phyloP scores from a whole-genome alignment of 2,113 vertebrate genomes.

The Pleuronectes platessa region DNA sequence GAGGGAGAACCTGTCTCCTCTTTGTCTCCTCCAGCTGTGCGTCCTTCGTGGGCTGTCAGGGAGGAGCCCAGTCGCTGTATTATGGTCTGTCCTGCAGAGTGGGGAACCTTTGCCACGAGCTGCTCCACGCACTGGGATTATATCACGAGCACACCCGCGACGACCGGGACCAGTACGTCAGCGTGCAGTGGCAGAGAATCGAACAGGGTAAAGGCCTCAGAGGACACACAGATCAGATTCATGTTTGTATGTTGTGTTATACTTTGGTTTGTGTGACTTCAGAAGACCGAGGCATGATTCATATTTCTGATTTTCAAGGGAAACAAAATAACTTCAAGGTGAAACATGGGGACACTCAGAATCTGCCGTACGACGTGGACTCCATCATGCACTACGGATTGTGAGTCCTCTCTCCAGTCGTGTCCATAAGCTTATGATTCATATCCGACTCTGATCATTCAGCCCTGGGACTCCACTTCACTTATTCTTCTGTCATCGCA shows the following conservation, averaged over 20 bases:
- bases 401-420: conserved; percentile 25
- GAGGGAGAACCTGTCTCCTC: too few relatives aligned
- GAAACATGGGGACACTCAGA: conserved; percentile 19
- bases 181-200: conserved; percentile 41
- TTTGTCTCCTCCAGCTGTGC: conserved; percentile 46
- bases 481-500: background rate
- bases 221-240: too few relatives aligned
- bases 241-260: too few relatives aligned
- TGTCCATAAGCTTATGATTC: too few relatives aligned
- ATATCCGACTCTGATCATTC: background rate
- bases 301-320: conserved; percentile 12
- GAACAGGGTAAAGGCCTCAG: background rate
- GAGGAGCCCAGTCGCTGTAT: conserved; percentile 51
- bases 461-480: background rate
- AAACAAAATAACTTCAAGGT: conserved; percentile 26
- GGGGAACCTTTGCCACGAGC: conserved; percentile 66
- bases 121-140: conserved; percentile 60
- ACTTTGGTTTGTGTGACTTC: too few relatives aligned
- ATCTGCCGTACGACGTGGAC: conserved; percentile 40
- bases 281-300: background rate
- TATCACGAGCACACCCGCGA: conserved; percentile 60
- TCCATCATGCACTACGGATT: conserved; percentile 66
- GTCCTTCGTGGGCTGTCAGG: conserved; percentile 45
- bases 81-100: background rate
- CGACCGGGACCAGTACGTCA: conserved; percentile 52